Conservation (phyloP, 2,797 vertebrate genomes). For the Microtus agrestis region DNA sequence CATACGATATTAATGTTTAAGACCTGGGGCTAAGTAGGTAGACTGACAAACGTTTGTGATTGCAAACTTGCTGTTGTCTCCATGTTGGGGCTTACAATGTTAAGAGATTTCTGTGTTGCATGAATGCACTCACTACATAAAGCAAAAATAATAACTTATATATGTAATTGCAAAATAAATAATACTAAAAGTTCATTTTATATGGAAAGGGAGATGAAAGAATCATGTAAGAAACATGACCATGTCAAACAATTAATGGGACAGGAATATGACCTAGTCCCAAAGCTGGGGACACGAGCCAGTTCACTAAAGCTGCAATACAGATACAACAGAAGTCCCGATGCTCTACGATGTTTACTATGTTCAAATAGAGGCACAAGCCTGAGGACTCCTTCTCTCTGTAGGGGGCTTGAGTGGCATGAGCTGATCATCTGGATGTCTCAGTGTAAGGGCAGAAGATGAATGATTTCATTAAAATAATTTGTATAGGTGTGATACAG, state of each 20-base stretch:
- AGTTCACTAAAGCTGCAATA: slow-evolving; percentile 18
- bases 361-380: not conserved
- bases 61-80: slow-evolving; percentile 8
- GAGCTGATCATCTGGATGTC: not conserved
- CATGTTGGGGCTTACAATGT: not conserved
- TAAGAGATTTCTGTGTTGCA: slow-evolving; percentile 23
- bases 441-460: slow-evolving; percentile 1
- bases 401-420: not conserved
- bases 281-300: not conserved
- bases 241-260: not conserved
- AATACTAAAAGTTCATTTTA: not conserved
- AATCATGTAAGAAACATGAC: not conserved
- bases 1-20: not conserved
- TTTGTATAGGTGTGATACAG: not conserved
- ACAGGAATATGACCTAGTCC: not conserved
- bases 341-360: not conserved
- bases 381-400: not conserved
- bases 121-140: slow-evolving; percentile 31
- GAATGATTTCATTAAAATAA: slow-evolving; percentile 24
- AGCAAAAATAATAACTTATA: slow-evolving; percentile 51
- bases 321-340: not conserved
- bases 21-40: not conserved
- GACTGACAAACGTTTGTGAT: slow-evolving; percentile 23
- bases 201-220: slow-evolving; percentile 38
- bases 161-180: slow-evolving; percentile 25